A percentile compares a stretch with the other conserved stretches of the same genome.
phyloP scores from a whole-genome alignment of 2,888 invertebrate genomes.

The Rhodophaea formosa region DNA sequence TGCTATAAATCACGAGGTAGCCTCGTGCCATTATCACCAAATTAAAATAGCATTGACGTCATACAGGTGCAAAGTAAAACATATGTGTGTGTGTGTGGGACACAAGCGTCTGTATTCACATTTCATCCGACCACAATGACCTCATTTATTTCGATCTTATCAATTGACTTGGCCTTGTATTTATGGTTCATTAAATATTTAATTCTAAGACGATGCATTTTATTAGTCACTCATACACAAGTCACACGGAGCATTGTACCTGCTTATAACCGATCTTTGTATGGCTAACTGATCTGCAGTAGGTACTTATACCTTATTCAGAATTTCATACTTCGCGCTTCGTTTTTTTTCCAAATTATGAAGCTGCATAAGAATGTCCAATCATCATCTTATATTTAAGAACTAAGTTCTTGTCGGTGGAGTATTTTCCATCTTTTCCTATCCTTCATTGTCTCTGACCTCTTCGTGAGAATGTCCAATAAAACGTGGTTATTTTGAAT shows the following conservation, averaged over 20 bases:
- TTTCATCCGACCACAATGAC: neutral
- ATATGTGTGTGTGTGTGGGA: neutral
- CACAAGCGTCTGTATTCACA: neutral
- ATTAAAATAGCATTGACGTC: neutral
- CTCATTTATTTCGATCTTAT: neutral
- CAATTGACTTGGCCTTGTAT: slow-evolving; percentile 1
- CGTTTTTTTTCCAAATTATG: too few relatives aligned
- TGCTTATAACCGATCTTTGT: too few relatives aligned
- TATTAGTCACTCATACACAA: neutral
- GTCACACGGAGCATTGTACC: neutral
- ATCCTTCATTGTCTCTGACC: too few relatives aligned
- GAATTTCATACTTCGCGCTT: too few relatives aligned
- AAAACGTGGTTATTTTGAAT: too few relatives aligned
- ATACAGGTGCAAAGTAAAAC: neutral
- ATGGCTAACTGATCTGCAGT: too few relatives aligned
- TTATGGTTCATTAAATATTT: slow-evolving; percentile 9
- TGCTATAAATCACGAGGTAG: neutral
- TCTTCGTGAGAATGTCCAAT: too few relatives aligned
- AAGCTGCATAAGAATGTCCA: too few relatives aligned
- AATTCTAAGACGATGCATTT: neutral
- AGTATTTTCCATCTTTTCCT: too few relatives aligned
- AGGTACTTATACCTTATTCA: too few relatives aligned
- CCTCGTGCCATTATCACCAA: neutral
- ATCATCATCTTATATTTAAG: too few relatives aligned
- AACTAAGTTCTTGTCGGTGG: too few relatives aligned